Percentiles rank a stretch among this genome's conserved stretches.
Evolutionary conservation across 2,797 vertebrate genomes (phyloP).

Genomic region (Channallabes apus): DNA sequence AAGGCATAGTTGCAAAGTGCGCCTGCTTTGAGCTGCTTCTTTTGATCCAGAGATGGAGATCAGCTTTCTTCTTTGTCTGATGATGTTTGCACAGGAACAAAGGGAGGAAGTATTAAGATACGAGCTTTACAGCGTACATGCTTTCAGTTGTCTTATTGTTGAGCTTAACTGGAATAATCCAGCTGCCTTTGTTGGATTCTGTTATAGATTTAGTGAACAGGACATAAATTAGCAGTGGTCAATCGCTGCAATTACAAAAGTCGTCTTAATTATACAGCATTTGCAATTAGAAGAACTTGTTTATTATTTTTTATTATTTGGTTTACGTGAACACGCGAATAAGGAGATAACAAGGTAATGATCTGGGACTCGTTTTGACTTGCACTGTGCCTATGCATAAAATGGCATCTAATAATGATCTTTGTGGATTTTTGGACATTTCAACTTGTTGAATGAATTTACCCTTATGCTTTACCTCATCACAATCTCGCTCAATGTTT

Average conservation of each 20-base stretch:
- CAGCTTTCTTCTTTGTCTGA: neutral
- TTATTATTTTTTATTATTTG: neutral
- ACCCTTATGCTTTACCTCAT: neutral
- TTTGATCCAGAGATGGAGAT: neutral
- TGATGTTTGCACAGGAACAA: neutral
- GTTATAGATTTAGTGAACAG: neutral
- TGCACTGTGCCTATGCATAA: neutral
- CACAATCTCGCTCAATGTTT: neutral
- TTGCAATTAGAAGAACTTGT: neutral
- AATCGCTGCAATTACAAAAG: neutral
- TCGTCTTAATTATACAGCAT: neutral
- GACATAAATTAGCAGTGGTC: neutral
- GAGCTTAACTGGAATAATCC: neutral
- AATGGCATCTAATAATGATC: neutral
- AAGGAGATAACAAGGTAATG: neutral
- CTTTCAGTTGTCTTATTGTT: neutral
- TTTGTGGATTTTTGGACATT: neutral
- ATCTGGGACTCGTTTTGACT: neutral
- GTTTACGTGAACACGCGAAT: neutral
- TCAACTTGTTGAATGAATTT: neutral
- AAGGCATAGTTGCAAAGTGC: neutral
- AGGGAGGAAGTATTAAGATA: neutral
- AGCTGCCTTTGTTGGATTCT: neutral
- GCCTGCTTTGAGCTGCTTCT: neutral
- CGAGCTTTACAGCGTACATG: neutral